Percentiles rank a stretch among this genome's conserved stretches.
phyloP scores from a whole-genome alignment of 2,113 vertebrate genomes.

The Syngnathoides biaculeatus region DNA sequence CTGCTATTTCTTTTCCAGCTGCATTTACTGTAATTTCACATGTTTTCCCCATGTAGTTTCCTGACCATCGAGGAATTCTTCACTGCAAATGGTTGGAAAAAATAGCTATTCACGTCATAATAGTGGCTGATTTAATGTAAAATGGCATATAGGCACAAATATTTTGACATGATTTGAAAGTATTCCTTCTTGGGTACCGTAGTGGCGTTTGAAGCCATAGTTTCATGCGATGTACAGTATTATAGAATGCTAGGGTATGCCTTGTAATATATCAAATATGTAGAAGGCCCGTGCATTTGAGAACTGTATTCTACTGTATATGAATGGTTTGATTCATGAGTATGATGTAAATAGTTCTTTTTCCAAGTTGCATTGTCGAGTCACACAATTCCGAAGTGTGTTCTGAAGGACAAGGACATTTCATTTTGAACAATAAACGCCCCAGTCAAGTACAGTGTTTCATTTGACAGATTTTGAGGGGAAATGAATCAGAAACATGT shows the following conservation, averaged over 20 bases:
- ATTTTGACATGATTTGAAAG: slow-evolving; percentile 49
- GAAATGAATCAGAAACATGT: background rate
- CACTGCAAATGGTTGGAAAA: slow-evolving; percentile 29
- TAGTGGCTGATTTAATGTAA: slow-evolving; percentile 1
- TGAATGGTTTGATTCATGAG: slow-evolving; percentile 33
- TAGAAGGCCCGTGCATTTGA: slow-evolving; percentile 34
- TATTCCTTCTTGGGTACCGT: slow-evolving; percentile 21
- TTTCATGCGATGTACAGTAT: slow-evolving; percentile 39
- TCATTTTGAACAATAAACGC: background rate
- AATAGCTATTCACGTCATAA: slow-evolving; percentile 5
- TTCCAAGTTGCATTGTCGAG: slow-evolving; percentile 18
- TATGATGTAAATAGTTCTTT: slow-evolving; percentile 62
- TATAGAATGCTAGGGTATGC: slow-evolving; percentile 30
- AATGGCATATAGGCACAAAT: background rate
- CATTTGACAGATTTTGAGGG: background rate
- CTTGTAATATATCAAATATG: slow-evolving; percentile 55
- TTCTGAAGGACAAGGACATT: background rate
- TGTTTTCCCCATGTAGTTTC: background rate
- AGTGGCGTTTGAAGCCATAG: slow-evolving; percentile 1
- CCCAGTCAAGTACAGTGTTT: background rate
- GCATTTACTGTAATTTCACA: slow-evolving; percentile 18
- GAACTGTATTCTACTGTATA: slow-evolving; percentile 39
- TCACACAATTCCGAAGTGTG: slow-evolving; percentile 4
- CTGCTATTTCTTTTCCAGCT: slow-evolving; percentile 8
- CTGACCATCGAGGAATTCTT: slow-evolving; percentile 52